Percentiles rank a stretch among this genome's conserved stretches.
Evolutionary conservation across 2,797 vertebrate species (phyloP).

Genomic region (Karalla daura): DNA sequence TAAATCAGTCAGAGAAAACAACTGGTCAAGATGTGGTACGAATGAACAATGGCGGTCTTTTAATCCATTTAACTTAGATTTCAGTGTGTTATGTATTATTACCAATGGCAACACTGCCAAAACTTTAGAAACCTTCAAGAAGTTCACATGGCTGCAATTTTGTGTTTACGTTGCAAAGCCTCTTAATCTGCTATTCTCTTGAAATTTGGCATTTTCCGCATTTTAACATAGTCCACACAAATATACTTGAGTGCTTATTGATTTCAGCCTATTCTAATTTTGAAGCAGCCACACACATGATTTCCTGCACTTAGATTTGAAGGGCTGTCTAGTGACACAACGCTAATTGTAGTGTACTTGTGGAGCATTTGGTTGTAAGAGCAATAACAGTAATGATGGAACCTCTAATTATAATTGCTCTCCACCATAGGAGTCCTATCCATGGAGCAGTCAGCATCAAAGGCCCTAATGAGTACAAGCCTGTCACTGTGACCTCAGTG

Average conservation of each 20-base stretch:
- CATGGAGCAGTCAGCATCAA: conserved; percentile 10
- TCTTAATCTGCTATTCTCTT: background rate
- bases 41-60: background rate
- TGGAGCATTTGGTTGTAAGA: conserved; percentile 32
- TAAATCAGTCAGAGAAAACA: background rate
- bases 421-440: background rate
- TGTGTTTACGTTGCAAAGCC: background rate
- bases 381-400: conserved; percentile 17
- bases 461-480: conserved; percentile 33
- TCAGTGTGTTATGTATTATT: background rate
- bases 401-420: conserved; percentile 21
- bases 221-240: background rate
- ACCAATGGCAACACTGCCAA: background rate
- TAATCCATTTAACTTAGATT: conserved; percentile 33
- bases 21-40: background rate
- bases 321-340: conserved; percentile 3
- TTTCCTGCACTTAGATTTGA: conserved; percentile 12
- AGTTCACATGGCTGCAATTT: background rate
- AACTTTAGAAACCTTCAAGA: conserved; percentile 1
- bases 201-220: background rate
- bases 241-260: conserved; percentile 1
- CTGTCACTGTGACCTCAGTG: conserved; percentile 25
- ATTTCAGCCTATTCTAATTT: conserved; percentile 17
- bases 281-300: background rate
- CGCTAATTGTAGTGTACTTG: conserved; percentile 27